Evolutionary conservation across 2,113 vertebrate species (phyloP).

Genomic region (Gasterosteus nipponicus): DNA sequence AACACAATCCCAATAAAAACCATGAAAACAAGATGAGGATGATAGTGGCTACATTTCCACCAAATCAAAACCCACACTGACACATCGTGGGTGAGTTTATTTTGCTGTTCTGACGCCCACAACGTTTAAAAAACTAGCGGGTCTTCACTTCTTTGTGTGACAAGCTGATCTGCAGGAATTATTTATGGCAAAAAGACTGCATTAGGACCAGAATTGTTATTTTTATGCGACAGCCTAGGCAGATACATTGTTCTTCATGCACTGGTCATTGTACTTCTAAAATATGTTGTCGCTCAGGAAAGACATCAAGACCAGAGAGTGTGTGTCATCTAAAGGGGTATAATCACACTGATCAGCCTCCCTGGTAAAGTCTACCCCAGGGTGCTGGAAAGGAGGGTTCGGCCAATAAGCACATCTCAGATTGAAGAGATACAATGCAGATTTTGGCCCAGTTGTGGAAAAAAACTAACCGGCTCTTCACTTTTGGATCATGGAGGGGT

Average conservation of each 20-base stretch:
- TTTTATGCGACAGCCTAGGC: too few relatives aligned
- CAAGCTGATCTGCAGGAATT: not conserved
- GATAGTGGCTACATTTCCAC: not conserved
- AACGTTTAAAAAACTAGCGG: not conserved
- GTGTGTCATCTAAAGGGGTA: too few relatives aligned
- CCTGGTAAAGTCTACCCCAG: too few relatives aligned
- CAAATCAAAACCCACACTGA: not conserved
- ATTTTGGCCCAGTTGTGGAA: too few relatives aligned
- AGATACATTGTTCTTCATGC: not conserved
- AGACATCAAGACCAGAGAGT: not conserved
- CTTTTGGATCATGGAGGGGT: too few relatives aligned
- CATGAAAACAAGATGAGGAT: constrained; percentile 3
- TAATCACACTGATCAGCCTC: too few relatives aligned
- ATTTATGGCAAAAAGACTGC: not conserved
- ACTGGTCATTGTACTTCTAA: not conserved
- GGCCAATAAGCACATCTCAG: too few relatives aligned
- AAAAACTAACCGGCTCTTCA: too few relatives aligned
- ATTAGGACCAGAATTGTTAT: not conserved
- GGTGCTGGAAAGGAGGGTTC: too few relatives aligned
- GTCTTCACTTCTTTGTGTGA: not conserved
- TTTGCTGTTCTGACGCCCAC: not conserved
- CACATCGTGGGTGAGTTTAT: not conserved
- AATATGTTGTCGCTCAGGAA: not conserved
- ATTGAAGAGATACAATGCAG: too few relatives aligned
- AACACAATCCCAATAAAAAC: not conserved